A percentile compares a stretch with the other conserved stretches of the same genome.
Conservation (phyloP, 2,888 invertebrate genomes). For the Andrena camellia region DNA sequence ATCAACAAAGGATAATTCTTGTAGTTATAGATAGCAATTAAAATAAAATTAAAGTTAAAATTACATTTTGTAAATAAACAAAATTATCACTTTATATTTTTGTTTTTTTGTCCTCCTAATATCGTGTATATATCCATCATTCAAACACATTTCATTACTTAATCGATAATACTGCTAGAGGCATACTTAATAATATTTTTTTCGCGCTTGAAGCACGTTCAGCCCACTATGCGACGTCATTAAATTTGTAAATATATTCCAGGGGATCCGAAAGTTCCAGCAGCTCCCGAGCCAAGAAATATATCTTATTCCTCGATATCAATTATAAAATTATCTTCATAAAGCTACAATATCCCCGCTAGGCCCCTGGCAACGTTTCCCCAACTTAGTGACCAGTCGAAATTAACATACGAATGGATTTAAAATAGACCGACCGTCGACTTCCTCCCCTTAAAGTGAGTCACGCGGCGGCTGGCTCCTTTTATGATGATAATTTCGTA, state of each 20-base stretch:
- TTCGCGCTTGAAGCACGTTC: too few relatives aligned
- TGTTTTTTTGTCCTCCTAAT: too few relatives aligned
- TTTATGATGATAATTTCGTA: slow-evolving; percentile 32
- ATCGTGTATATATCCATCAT: too few relatives aligned
- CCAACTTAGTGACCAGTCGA: slow-evolving; percentile 28
- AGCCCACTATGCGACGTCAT: too few relatives aligned
- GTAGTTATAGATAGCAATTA: too few relatives aligned
- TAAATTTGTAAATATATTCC: slow-evolving; percentile 3
- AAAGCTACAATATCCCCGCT: background rate
- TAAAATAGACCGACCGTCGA: slow-evolving; percentile 30
- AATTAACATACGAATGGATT: slow-evolving; percentile 62
- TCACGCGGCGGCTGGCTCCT: slow-evolving; percentile 13
- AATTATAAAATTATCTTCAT: slow-evolving; percentile 32
- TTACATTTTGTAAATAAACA: too few relatives aligned
- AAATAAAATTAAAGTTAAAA: too few relatives aligned
- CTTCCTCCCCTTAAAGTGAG: slow-evolving; percentile 12
- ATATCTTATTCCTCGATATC: background rate
- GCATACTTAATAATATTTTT: too few relatives aligned
- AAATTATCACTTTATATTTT: too few relatives aligned
- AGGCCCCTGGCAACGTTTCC: background rate
- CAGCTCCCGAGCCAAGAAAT: background rate
- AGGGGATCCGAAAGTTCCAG: background rate
- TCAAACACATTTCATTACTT: too few relatives aligned
- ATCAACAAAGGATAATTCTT: too few relatives aligned
- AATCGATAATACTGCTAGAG: too few relatives aligned